These are phyloP conservation scores for Pelobates fuscus DNA, from an alignment of 2,113 vertebrate genomes.

Conservation along the genomic window DNA sequence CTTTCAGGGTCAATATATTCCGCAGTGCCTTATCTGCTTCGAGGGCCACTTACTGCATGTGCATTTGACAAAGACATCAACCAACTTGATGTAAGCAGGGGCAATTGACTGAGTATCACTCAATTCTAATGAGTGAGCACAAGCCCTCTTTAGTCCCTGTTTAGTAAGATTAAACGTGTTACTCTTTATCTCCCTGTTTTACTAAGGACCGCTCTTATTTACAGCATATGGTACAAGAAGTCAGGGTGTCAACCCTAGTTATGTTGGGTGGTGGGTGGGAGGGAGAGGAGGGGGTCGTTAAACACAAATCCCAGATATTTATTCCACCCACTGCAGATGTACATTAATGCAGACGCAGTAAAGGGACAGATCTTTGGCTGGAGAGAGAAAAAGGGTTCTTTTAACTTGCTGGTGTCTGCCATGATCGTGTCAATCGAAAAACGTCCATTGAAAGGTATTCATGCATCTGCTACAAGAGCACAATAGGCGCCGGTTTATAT, in stretches of 20 bases:
- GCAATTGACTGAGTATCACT: neutral
- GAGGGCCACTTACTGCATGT: no score
- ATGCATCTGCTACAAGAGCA: constrained; percentile 90
- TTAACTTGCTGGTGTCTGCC: constrained; percentile 94
- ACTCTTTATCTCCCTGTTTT: no score
- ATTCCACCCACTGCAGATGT: constrained; percentile 84
- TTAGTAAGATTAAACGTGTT: neutral
- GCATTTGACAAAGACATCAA: no score
- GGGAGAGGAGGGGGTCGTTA: constrained; percentile 63
- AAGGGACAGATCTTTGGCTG: constrained; percentile 68
- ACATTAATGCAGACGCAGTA: constrained; percentile 86
- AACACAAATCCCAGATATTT: constrained; percentile 65
- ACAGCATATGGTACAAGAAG: constrained; percentile 68
- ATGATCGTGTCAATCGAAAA: constrained; percentile 97
- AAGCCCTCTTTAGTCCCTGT: neutral
- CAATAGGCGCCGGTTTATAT: constrained; percentile 93
- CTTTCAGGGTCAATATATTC: no score
- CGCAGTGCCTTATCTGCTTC: no score
- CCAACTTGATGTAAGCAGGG: no score
- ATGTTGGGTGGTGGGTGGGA: constrained; percentile 54
- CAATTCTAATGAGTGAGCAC: neutral
- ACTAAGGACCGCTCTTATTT: constrained; percentile 44
- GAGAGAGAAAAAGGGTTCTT: constrained; percentile 73
- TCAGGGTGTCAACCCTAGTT: constrained; percentile 12
- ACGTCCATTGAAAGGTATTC: constrained; percentile 95